phyloP scores from a whole-genome alignment of 2,113 vertebrate genomes.

The Mirounga angustirostris region DNA sequence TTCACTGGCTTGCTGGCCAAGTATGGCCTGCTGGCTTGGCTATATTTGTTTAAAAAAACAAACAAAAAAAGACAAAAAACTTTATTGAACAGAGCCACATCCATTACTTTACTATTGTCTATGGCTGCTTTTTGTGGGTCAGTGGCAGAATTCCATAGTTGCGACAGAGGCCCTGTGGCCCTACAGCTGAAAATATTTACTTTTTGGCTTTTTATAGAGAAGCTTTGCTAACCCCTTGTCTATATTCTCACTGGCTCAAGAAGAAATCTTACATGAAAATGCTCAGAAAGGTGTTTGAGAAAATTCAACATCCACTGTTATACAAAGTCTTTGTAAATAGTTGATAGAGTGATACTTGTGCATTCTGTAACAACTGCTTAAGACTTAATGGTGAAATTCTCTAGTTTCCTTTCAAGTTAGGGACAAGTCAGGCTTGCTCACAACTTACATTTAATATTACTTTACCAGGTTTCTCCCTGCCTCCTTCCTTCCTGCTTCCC shows the following conservation, averaged over 20 bases:
- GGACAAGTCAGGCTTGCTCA: neutral
- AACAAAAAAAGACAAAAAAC: neutral
- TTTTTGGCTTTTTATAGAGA: neutral
- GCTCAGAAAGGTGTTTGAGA: neutral
- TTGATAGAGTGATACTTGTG: neutral
- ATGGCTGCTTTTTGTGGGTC: neutral
- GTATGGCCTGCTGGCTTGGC: neutral
- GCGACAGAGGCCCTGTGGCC: too few relatives aligned
- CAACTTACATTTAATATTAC: neutral
- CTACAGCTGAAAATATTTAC: neutral
- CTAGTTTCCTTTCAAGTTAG: neutral
- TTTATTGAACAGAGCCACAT: neutral
- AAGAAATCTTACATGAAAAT: neutral
- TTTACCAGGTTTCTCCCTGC: neutral
- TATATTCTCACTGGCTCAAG: neutral
- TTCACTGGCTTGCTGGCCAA: neutral
- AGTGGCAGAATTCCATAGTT: neutral
- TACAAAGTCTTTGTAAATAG: neutral
- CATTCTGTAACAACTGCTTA: neutral
- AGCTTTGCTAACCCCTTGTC: neutral
- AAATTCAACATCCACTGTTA: neutral
- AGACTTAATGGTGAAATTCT: neutral
- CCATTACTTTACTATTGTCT: neutral
- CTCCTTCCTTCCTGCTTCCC: neutral
- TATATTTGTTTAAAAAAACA: neutral